A percentile compares a stretch with the other conserved stretches of the same genome.
phyloP scores from a whole-genome alignment of 2,888 invertebrate genomes.

The Teinopalpus imperialis region DNA sequence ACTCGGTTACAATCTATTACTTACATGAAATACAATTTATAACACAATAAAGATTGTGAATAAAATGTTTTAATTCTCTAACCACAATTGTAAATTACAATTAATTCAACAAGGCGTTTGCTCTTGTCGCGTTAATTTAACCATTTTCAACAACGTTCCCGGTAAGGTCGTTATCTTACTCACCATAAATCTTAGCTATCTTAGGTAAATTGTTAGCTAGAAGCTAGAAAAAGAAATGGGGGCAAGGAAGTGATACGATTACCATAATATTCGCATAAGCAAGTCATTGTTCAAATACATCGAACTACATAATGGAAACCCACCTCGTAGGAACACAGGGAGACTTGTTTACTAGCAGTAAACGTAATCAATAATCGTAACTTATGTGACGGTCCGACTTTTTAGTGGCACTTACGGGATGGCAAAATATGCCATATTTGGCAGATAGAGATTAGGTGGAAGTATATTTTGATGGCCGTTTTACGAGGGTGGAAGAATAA shows the following conservation, averaged over 20 bases:
- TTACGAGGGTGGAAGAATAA: slow-evolving; percentile 15
- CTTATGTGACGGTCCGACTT: slow-evolving; percentile 59
- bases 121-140: slow-evolving; percentile 13
- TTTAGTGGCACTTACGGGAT: slow-evolving; percentile 57
- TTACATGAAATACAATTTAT: no score
- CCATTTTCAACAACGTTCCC: slow-evolving; percentile 12
- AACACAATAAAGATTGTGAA: no score
- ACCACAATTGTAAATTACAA: neutral
- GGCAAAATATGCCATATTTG: slow-evolving; percentile 46
- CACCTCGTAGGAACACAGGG: slow-evolving; percentile 49
- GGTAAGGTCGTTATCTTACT: slow-evolving; percentile 17
- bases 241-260: slow-evolving; percentile 22
- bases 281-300: slow-evolving; percentile 21
- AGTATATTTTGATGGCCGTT: slow-evolving; percentile 21
- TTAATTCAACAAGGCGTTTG: slow-evolving; percentile 18
- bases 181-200: slow-evolving; percentile 23
- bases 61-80: slow-evolving; percentile 10
- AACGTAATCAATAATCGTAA: slow-evolving; percentile 75
- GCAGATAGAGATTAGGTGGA: slow-evolving; percentile 23
- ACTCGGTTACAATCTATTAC: no score
- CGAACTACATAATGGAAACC: slow-evolving; percentile 47
- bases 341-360: slow-evolving; percentile 71
- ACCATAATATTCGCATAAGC: slow-evolving; percentile 24
- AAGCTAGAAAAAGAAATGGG: slow-evolving; percentile 20
- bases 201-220: slow-evolving; percentile 22